Conservation (phyloP, 1,140 invertebrate species). For the Popillia japonica region DNA sequence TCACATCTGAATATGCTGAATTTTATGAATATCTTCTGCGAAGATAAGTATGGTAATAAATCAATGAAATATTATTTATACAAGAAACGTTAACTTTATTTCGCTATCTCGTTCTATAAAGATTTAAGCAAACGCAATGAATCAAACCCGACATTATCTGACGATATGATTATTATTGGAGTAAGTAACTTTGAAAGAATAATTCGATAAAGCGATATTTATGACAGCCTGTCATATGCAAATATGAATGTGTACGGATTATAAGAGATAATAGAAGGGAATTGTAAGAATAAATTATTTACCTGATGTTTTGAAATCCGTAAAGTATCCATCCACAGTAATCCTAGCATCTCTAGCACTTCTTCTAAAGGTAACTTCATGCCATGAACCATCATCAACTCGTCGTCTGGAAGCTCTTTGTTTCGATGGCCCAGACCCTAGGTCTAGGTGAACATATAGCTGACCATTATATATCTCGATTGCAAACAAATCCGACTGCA, state of each 20-base stretch:
- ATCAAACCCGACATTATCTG: no score
- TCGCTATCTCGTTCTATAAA: no score
- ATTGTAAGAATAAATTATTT: background rate
- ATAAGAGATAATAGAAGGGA: background rate
- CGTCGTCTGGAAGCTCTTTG: constrained; percentile 81
- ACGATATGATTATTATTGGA: no score
- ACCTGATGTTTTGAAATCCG: constrained; percentile 91
- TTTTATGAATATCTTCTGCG: background rate
- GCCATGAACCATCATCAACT: constrained; percentile 92
- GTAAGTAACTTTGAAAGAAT: background rate
- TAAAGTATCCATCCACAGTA: constrained; percentile 87
- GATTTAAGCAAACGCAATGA: no score
- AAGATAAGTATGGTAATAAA: background rate
- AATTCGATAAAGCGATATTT: background rate
- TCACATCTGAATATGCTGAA: no score
- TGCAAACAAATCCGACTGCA: constrained; percentile 88
- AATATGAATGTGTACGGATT: background rate
- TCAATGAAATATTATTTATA: background rate
- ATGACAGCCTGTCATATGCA: background rate
- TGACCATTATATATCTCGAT: constrained; percentile 94
- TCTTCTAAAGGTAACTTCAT: constrained; percentile 83
- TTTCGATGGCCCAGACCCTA: constrained; percentile 90
- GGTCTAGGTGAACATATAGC: constrained; percentile 88
- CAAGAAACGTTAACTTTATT: background rate
- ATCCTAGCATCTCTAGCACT: constrained; percentile 84